Evolutionary conservation across 2,888 invertebrate genomes (phyloP).

Genomic region (Macaria liturata): DNA sequence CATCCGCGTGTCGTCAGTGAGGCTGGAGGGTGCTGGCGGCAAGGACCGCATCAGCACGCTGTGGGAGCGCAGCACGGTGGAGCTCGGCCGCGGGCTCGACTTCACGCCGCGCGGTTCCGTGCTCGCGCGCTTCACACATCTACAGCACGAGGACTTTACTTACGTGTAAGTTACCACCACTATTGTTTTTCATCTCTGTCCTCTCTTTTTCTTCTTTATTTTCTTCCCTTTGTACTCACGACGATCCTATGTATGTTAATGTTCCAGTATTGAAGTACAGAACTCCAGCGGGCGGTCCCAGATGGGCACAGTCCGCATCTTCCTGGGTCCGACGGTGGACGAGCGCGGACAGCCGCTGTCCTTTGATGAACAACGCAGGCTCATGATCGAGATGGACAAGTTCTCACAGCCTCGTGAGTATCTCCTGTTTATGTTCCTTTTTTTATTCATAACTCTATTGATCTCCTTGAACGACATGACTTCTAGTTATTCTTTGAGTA

Average conservation of each 20-base stretch:
- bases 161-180: conserved; percentile 72
- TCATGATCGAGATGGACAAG: conserved; percentile 90
- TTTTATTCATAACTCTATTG: no score
- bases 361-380: conserved; percentile 79
- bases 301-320: conserved; percentile 87
- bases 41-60: conserved; percentile 85
- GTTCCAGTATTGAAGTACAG: conserved; percentile 78
- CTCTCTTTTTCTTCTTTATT: no score
- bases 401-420: conserved; percentile 82
- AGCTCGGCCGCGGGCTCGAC: conserved; percentile 91
- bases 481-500: no score
- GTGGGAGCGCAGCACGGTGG: conserved; percentile 92
- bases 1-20: conserved; percentile 80
- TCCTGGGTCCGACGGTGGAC: conserved; percentile 83
- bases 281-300: conserved; percentile 74
- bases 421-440: no score
- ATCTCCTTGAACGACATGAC: no score
- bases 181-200: no score
- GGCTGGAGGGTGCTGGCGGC: conserved; percentile 78
- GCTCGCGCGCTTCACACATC: conserved; percentile 87
- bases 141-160: conserved; percentile 86
- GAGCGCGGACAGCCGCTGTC: conserved; percentile 59
- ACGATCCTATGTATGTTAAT: neutral
- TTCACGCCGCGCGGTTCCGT: conserved; percentile 90
- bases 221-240: no score